Conservation (phyloP, 2,797 vertebrate species). For the Orientallactaga sibirica region DNA sequence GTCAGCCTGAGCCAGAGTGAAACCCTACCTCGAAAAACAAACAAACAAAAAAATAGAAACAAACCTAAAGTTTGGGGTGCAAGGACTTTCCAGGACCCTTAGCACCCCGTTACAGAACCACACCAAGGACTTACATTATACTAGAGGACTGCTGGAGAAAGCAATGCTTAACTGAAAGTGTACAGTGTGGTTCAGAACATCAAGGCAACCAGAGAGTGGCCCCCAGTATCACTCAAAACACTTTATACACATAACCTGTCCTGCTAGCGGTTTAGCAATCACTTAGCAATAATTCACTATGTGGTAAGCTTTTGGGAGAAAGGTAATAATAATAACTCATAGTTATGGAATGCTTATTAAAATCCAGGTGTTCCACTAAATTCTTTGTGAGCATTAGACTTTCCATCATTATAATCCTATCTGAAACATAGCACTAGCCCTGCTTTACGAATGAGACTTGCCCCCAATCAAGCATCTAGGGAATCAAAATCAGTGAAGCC, state of each 20-base stretch:
- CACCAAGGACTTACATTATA: neutral
- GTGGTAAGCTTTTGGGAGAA: slow-evolving; percentile 11
- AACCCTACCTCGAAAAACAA: too few species aligned
- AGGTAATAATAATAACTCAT: neutral
- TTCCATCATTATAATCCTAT: slow-evolving; percentile 15
- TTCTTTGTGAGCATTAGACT: neutral
- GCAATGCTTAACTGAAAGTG: slow-evolving; percentile 14
- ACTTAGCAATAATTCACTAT: neutral
- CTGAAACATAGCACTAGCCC: neutral
- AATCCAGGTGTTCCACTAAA: slow-evolving; percentile 9
- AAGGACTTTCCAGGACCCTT: neutral
- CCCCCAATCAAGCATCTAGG: neutral
- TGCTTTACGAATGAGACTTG: slow-evolving; percentile 23
- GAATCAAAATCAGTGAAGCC: slow-evolving; percentile 23
- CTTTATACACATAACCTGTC: neutral
- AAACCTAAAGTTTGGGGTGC: too few species aligned
- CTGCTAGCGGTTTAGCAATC: neutral
- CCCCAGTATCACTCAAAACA: neutral
- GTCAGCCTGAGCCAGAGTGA: too few species aligned
- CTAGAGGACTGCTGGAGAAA: neutral
- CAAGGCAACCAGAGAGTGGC: neutral
- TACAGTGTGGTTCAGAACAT: neutral
- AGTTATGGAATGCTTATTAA: slow-evolving; percentile 42
- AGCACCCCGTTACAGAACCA: neutral
- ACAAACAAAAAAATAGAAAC: too few species aligned